Evolutionary conservation across 2,888 invertebrate genomes (phyloP).

Genomic region (Fabriciana adippe): DNA sequence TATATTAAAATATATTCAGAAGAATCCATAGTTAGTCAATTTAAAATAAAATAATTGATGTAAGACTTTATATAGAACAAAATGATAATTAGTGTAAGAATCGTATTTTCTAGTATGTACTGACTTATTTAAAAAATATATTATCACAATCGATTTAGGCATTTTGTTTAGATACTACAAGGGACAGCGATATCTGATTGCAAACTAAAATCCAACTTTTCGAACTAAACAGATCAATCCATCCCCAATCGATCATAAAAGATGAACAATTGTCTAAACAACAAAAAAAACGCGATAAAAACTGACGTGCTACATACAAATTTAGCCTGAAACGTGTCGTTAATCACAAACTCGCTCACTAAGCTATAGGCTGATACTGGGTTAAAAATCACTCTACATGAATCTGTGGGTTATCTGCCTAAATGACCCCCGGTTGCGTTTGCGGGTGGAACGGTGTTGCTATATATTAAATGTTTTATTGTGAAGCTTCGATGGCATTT

Average conservation of each 20-base stretch:
- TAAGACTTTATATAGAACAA: too few relatives aligned
- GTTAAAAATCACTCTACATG: constrained; percentile 79
- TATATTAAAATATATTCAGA: neutral
- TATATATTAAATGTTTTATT: constrained; percentile 49
- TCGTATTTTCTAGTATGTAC: too few relatives aligned
- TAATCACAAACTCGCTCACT: constrained; percentile 57
- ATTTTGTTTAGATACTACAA: too few relatives aligned
- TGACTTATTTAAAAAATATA: too few relatives aligned
- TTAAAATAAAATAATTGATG: too few relatives aligned
- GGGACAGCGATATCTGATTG: neutral
- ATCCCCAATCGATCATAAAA: constrained; percentile 44
- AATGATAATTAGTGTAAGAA: too few relatives aligned
- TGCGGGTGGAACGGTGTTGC: constrained; percentile 49
- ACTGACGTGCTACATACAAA: constrained; percentile 49
- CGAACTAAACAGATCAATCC: neutral
- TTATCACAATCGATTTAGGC: too few relatives aligned
- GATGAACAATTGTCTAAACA: constrained; percentile 44
- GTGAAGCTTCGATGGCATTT: constrained; percentile 52
- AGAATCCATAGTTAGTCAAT: too few relatives aligned
- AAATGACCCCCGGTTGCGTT: constrained; percentile 65
- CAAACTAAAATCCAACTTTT: neutral
- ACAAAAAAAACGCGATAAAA: constrained; percentile 44
- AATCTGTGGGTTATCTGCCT: constrained; percentile 71
- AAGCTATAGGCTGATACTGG: constrained; percentile 59
- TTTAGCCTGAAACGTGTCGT: constrained; percentile 53